Conservation (phyloP, 2,113 vertebrate genomes). For the Bombycilla garrulus region DNA sequence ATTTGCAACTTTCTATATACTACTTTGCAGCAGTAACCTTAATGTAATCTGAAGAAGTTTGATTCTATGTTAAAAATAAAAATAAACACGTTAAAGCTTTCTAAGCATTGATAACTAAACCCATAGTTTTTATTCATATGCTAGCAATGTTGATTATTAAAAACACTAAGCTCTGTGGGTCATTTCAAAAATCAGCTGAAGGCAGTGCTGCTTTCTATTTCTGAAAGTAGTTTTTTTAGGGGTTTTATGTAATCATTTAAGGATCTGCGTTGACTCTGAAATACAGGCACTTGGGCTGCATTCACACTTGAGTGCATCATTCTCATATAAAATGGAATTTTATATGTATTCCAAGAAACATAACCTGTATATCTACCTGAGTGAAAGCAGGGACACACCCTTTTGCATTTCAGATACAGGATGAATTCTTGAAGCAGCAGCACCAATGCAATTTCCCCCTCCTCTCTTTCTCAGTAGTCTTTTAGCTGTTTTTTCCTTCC, state of each 20-base stretch:
- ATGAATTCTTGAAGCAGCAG: background rate
- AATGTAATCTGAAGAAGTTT: background rate
- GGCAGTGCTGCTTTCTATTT: background rate
- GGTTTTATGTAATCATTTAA: background rate
- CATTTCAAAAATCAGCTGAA: background rate
- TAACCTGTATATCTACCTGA: background rate
- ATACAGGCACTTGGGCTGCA: background rate
- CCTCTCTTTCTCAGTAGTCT: background rate
- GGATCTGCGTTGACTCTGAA: background rate
- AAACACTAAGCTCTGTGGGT: background rate
- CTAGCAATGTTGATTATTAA: background rate
- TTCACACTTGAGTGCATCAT: background rate
- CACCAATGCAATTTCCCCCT: background rate
- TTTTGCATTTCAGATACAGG: background rate
- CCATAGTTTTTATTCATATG: background rate
- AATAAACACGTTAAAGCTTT: background rate
- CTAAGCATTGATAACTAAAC: background rate
- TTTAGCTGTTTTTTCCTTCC: background rate
- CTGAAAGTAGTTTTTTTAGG: background rate
- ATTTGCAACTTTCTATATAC: background rate
- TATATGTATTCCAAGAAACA: background rate
- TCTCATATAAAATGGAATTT: background rate
- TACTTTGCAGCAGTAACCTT: background rate
- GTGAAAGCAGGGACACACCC: background rate
- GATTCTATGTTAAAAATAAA: background rate